Evolutionary conservation across 2,888 invertebrate genomes (phyloP), one percentile per base, ranked within the genome.

Genomic region (Elysia crispata): DNA sequence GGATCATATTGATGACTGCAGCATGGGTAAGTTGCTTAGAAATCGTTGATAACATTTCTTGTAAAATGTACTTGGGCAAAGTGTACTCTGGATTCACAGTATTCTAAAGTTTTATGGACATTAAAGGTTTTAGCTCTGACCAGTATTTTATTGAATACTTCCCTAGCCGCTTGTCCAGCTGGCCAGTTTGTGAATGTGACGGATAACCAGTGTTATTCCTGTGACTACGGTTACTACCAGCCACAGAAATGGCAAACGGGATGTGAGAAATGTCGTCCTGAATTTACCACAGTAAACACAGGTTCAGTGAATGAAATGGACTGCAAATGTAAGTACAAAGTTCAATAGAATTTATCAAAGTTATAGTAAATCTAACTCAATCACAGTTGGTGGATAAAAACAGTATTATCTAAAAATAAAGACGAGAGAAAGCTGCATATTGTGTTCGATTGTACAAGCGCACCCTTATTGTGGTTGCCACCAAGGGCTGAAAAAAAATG

Each of bases 191-290:
- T 41, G n/a, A 75, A 79, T 23, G 31, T 5, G 13, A 41, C 69
- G 54, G 75, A 79, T 33, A 79, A 79, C 57, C 18, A 30, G 25
- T 79, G 79, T 50, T 33, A 75, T 25, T 62, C 50, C 1, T 84
- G 84, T 80, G 76, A 30, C 3, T 66, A 49, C 54, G 84, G 80
- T 18, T 23, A 20, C 1, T 84, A 82, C 69, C 83, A 84, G 33
- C 76, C 79, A 18, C 31, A 62, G 1, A 74, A 81, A 50, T 81
- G 77, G 66, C 77, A 79, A 25, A 15, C 20, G 11, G 31, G 13
- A 0, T 83, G 81, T 78, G 28, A 60, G 50, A 20, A 41, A 0
- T 83, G 83, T 80, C 50, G 31, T 20, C 0, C 20, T 0, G 66
- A 81, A 30, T 70, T 33, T 41, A 70, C n/a, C 41, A 70, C 70